A percentile compares a stretch with the other conserved stretches of the same genome.
Conservation (phyloP, 2,797 vertebrate species). For the Pipistrellus nathusii region DNA sequence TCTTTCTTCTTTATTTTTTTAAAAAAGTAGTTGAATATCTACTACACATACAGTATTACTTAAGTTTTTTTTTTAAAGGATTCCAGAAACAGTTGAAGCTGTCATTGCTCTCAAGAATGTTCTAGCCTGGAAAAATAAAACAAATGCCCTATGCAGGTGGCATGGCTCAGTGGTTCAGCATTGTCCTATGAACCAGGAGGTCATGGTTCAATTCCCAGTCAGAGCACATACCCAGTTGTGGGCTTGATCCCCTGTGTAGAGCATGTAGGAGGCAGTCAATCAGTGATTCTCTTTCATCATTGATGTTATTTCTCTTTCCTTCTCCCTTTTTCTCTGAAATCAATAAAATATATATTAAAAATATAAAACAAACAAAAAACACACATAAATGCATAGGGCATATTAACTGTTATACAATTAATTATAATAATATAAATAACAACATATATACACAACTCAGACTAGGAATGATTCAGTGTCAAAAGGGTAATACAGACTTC, state of each 20-base stretch:
- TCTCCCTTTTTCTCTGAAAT: too few species aligned
- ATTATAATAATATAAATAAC: background rate
- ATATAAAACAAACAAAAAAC: too few species aligned
- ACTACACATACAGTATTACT: background rate
- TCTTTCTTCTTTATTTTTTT: background rate
- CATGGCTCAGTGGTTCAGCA: too few species aligned
- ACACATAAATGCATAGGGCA: background rate
- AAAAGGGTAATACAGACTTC: background rate
- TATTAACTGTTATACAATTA: background rate
- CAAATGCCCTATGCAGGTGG: background rate
- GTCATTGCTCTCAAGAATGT: background rate
- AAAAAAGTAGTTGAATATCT: background rate
- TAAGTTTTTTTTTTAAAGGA: background rate
- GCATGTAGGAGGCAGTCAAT: too few species aligned
- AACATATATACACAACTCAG: background rate
- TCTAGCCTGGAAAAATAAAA: background rate
- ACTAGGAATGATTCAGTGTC: background rate
- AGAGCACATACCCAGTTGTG: too few species aligned
- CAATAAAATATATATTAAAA: too few species aligned
- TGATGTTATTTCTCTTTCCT: too few species aligned
- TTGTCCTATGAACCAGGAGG: too few species aligned
- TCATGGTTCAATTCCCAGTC: too few species aligned
- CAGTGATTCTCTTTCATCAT: too few species aligned
- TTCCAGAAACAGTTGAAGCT: slow-evolving; percentile 1
- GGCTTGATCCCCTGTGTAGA: too few species aligned